Conservation (phyloP, 2,113 vertebrate species). For the Grammomys surdaster region DNA sequence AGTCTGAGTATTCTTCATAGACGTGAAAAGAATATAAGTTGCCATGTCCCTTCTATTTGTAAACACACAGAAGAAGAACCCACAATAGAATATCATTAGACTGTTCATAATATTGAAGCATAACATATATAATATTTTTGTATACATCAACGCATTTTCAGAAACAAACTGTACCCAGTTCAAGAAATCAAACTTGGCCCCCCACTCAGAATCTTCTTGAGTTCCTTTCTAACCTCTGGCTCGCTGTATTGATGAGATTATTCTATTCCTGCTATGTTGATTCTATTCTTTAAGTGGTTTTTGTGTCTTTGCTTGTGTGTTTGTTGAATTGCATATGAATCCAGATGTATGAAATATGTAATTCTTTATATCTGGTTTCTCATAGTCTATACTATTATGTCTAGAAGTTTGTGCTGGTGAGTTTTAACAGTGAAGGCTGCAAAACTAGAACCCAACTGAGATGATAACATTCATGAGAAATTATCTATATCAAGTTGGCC, state of each 20-base stretch:
- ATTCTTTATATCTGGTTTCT: constrained; percentile 1
- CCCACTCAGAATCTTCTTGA: background rate
- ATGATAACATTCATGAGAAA: background rate
- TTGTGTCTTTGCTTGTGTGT: background rate
- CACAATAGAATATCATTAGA: background rate
- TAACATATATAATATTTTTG: background rate
- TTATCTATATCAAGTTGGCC: background rate
- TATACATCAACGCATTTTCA: background rate
- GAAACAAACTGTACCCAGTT: background rate
- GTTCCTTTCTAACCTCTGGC: background rate
- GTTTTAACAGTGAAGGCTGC: background rate
- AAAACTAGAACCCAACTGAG: background rate
- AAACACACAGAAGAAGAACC: background rate
- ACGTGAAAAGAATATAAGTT: background rate
- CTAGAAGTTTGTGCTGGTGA: constrained; percentile 13
- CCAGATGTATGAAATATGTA: background rate
- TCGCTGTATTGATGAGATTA: background rate
- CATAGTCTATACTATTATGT: background rate
- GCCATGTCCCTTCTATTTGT: background rate
- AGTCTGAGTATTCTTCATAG: constrained; percentile 1
- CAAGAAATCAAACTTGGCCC: background rate
- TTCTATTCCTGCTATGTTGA: background rate
- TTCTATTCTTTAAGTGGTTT: background rate
- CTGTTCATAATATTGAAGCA: background rate
- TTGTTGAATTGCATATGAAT: background rate